Conservation (phyloP, 2,113 vertebrate genomes). For the Osmerus mordax region DNA sequence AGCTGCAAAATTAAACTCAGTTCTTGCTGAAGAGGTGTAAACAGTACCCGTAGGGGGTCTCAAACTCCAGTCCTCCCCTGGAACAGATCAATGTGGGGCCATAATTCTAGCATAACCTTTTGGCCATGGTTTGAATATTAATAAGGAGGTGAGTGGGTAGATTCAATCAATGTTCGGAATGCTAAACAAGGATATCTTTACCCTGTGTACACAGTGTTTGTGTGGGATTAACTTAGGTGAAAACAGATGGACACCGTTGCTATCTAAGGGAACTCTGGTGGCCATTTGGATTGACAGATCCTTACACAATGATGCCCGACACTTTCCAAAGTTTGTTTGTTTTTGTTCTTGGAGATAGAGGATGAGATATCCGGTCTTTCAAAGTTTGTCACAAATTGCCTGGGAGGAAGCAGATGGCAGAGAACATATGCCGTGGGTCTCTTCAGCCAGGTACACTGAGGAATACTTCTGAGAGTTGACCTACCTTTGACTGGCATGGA, state of each 20-base stretch:
- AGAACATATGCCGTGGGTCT: conserved; percentile 59
- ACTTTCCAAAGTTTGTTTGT: conserved; percentile 12
- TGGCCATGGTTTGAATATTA: conserved; percentile 40
- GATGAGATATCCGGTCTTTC: conserved; percentile 39
- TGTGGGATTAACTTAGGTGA: not conserved
- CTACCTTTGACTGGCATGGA: conserved; percentile 48
- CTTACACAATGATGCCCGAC: conserved; percentile 13
- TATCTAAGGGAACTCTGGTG: not conserved
- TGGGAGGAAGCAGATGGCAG: conserved; percentile 63
- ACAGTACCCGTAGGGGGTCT: conserved; percentile 19
- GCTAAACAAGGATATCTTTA: not conserved
- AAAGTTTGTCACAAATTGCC: conserved; percentile 49
- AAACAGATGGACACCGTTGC: conserved; percentile 1
- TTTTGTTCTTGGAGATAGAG: conserved; percentile 37
- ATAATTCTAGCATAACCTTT: conserved; percentile 28
- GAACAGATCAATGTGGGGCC: conserved; percentile 17
- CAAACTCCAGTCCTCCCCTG: conserved; percentile 22
- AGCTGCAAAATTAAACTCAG: not conserved
- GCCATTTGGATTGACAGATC: conserved; percentile 13
- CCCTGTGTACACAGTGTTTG: not conserved
- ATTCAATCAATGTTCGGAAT: conserved; percentile 7
- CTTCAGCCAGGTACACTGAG: conserved; percentile 59
- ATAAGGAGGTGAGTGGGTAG: conserved; percentile 25
- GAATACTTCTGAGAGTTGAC: conserved; percentile 63
- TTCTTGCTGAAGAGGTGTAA: not conserved